phyloP scores from a whole-genome alignment of 1,140 invertebrate species.

The Cotesia chilonis region DNA sequence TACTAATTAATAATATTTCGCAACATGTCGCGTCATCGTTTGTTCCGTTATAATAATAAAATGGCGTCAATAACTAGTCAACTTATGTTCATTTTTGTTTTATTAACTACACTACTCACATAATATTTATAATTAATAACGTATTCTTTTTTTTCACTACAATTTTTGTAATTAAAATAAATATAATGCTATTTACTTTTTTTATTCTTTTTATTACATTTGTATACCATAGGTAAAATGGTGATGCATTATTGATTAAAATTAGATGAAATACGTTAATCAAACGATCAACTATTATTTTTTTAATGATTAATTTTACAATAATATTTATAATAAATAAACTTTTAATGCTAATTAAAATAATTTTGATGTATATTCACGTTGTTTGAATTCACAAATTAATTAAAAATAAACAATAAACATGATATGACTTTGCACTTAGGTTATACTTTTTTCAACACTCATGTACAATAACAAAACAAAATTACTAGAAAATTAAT shows the following conservation, averaged over 20 bases:
- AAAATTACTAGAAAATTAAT: too few relatives aligned
- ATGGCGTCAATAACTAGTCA: conserved; percentile 24
- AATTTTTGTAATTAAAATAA: not conserved
- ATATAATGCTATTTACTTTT: not conserved
- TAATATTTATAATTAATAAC: not conserved
- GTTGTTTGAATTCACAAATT: too few relatives aligned
- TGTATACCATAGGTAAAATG: not conserved
- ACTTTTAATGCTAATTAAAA: too few relatives aligned
- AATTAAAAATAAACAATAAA: too few relatives aligned
- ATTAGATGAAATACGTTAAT: conserved; percentile 20
- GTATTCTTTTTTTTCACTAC: not conserved
- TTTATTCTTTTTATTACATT: not conserved
- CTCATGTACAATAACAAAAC: too few relatives aligned
- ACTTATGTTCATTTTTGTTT: not conserved
- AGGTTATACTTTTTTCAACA: too few relatives aligned
- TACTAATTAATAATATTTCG: not conserved
- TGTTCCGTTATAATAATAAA: conserved; percentile 23
- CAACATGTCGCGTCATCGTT: conserved; percentile 21
- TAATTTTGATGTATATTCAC: too few relatives aligned
- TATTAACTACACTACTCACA: too few relatives aligned
- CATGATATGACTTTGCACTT: too few relatives aligned
- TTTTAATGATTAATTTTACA: not conserved
- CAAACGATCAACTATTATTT: not conserved
- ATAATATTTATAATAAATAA: not conserved
- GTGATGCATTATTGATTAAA: conserved; percentile 11